Percentiles rank a stretch among this genome's conserved stretches.
Conservation (phyloP, 2,888 invertebrate genomes). For the Gastrophysa polygoni region DNA sequence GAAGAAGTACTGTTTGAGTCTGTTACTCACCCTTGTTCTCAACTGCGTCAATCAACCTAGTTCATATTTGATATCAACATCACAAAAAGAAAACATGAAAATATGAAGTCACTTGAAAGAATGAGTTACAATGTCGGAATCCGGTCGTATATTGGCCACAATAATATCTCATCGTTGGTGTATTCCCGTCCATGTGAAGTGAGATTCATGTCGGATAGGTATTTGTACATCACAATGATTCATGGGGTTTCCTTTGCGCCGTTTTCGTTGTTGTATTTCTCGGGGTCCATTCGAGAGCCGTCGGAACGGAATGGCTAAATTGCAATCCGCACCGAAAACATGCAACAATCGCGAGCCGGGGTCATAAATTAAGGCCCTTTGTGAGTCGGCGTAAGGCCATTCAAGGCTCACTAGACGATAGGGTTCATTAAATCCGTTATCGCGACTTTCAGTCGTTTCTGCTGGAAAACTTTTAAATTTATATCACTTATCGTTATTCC, state of each 20-base stretch:
- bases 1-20: no score
- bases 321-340: conserved; percentile 40
- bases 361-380: conserved; percentile 55
- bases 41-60: no score
- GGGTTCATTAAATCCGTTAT: conserved; percentile 59
- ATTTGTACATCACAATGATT: not conserved
- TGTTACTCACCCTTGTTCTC: no score
- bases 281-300: not conserved
- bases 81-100: no score
- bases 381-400: conserved; percentile 51
- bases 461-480: conserved; percentile 58
- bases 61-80: no score
- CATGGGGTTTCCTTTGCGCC: not conserved
- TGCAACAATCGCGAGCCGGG: conserved; percentile 55
- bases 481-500: conserved; percentile 58
- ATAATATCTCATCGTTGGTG: not conserved
- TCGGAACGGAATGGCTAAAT: conserved; percentile 21
- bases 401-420: conserved; percentile 54
- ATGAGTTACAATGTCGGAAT: no score
- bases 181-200: not conserved
- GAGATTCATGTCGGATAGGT: not conserved
- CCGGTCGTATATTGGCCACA: no score
- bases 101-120: no score
- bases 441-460: conserved; percentile 50
- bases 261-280: not conserved